Conservation (phyloP, 2,888 invertebrate genomes). For the Tinea semifulvella region DNA sequence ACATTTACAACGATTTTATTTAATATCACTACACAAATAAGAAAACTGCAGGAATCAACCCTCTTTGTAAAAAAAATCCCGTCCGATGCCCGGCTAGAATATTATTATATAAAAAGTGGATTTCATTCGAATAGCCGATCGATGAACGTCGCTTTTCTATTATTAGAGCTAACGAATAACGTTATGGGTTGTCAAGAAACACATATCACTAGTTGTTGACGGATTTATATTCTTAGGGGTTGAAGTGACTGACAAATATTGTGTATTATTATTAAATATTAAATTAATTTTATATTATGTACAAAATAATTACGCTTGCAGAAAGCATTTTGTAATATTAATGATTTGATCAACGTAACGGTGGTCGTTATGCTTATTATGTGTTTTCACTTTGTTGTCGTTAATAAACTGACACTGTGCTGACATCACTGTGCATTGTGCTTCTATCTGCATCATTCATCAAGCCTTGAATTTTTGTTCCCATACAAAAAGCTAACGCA, state of each 20-base stretch:
- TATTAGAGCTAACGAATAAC: too few relatives aligned
- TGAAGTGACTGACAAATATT: slow-evolving; percentile 1
- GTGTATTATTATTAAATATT: background rate
- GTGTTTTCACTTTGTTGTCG: slow-evolving; percentile 4
- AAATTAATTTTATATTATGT: background rate
- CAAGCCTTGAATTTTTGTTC: slow-evolving; percentile 12
- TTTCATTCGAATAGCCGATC: too few relatives aligned
- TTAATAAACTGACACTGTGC: slow-evolving; percentile 12
- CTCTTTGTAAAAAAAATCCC: too few relatives aligned
- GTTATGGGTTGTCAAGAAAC: background rate
- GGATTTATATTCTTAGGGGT: slow-evolving; percentile 6
- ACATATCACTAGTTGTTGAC: background rate
- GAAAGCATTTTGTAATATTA: background rate
- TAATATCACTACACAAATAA: too few relatives aligned
- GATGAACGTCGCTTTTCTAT: too few relatives aligned
- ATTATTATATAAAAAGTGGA: too few relatives aligned
- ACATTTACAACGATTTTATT: too few relatives aligned
- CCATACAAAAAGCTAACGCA: slow-evolving; percentile 1
- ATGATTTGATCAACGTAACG: background rate
- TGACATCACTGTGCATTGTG: slow-evolving; percentile 12
- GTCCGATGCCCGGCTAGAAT: too few relatives aligned
- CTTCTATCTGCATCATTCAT: slow-evolving; percentile 8
- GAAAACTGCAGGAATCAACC: too few relatives aligned
- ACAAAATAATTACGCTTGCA: background rate
- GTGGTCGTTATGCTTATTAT: background rate